Conservation (phyloP, 2,888 invertebrate species). For the Hyles lineata region DNA sequence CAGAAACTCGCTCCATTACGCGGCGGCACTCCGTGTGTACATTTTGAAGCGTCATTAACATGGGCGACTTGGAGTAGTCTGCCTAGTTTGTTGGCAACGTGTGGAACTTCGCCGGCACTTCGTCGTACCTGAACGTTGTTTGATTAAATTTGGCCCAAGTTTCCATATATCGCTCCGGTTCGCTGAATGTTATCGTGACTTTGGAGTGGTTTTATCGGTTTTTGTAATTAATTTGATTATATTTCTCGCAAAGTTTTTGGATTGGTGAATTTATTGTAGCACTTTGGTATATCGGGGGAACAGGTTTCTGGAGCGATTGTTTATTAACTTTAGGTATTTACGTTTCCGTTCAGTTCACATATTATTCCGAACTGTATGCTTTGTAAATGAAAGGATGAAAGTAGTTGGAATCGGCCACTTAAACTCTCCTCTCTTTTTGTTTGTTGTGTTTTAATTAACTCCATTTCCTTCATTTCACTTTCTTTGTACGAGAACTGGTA, state of each 20-base stretch:
- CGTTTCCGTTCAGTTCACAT: too few relatives aligned
- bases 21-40: background rate
- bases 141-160: constrained; percentile 17
- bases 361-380: too few relatives aligned
- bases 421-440: too few relatives aligned
- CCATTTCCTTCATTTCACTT: too few relatives aligned
- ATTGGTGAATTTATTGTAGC: too few relatives aligned
- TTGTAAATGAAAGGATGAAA: too few relatives aligned
- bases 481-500: too few relatives aligned
- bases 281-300: too few relatives aligned
- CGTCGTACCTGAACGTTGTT: background rate
- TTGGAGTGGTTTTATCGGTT: background rate
- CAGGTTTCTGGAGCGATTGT: too few relatives aligned
- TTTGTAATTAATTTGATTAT: constrained; percentile 7
- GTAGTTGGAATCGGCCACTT: too few relatives aligned
- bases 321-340: too few relatives aligned
- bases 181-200: background rate
- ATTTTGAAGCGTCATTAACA: constrained; percentile 29
- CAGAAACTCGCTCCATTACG: background rate
- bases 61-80: background rate
- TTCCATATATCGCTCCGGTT: constrained; percentile 1
- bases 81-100: constrained; percentile 12
- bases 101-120: background rate
- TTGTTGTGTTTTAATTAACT: too few relatives aligned
- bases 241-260: background rate